Evolutionary conservation across 2,888 invertebrate genomes (phyloP), one percentile per base, ranked within the genome.

Genomic region (Drosophila paranaensis): DNA sequence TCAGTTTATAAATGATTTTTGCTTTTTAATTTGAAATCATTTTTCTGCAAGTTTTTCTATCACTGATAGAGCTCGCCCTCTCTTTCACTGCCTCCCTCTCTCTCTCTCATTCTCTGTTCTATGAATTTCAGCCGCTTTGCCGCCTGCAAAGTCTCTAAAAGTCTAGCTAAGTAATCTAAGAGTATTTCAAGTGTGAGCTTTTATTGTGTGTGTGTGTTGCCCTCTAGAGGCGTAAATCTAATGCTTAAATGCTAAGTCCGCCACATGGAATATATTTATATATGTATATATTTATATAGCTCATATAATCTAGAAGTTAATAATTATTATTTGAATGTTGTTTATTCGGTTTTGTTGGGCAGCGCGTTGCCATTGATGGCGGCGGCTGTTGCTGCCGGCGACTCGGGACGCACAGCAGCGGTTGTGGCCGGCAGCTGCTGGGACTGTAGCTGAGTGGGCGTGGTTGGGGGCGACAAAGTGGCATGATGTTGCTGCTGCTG

Each of bases 401-500:
- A 70, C 33, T 88, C 88, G 46, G 80, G 81, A 48, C 60, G 83
- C 66, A 45, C 68, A 77, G 37, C 70, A 66, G 53, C 63, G 6
- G 62, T 10, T 14, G 68, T 40, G 40, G 39, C 2, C 5, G 42
- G 46, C 27, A 74, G 45, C 46, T 48, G 75, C 33, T 71, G 77
- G 9, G 68, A 55, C 45, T 80, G 82, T 33, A 16, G 63, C 46
- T 84, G 90, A 8, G 90, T 91, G 58, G 92, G 91, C 63, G 92
- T 91, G 42, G 91, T 90, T 11, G 91, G 91, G 13, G 91, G 91
- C 65, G 91, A 91, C 46, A 91, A 53, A 62, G 91, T 65, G 45
- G 86, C 70, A 80, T 75, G 69, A 65, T 78, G 81, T 27, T 87
- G 85, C 10, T 81, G 3, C 39, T 77, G 83, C 2, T 76, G 79